A percentile compares a stretch with the other conserved stretches of the same genome.
Evolutionary conservation across 2,113 vertebrate genomes (phyloP).

Genomic region (Rhabdornis inornatus): DNA sequence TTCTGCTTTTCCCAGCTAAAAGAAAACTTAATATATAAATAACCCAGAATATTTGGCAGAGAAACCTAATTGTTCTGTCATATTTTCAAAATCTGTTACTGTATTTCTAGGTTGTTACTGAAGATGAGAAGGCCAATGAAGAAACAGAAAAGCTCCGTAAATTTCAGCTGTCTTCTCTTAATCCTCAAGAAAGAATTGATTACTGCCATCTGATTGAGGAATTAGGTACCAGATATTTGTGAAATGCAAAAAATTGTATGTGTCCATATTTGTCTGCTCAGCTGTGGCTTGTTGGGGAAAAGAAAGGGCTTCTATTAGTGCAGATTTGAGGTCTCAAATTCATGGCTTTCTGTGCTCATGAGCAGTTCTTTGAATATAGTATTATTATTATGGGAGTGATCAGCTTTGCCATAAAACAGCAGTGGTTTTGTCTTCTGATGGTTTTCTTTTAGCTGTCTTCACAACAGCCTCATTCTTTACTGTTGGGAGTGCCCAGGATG

Average conservation of each 20-base stretch:
- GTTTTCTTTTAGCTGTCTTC: not conserved
- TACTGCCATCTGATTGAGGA: conserved; percentile 96
- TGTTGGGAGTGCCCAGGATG: not conserved
- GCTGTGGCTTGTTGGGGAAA: not conserved
- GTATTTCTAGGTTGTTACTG: conserved; percentile 56
- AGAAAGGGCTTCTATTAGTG: conserved; percentile 4
- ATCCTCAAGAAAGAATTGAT: conserved; percentile 93
- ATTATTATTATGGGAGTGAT: not conserved
- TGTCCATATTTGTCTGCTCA: not conserved
- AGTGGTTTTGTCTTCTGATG: not conserved
- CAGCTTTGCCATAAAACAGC: not conserved
- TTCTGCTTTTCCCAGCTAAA: conserved; percentile 1
- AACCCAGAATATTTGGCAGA: not conserved
- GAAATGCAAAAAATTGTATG: not conserved
- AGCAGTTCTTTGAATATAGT: not conserved
- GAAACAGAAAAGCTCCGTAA: conserved; percentile 73
- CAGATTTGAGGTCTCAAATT: not conserved
- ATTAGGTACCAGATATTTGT: conserved; percentile 79
- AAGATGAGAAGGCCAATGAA: conserved; percentile 46
- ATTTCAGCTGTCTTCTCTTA: conserved; percentile 95
- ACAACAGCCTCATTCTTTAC: conserved; percentile 19
- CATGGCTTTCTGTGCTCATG: not conserved
- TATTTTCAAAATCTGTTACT: conserved; percentile 23
- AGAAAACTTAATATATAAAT: conserved; percentile 6
- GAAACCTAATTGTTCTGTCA: not conserved